Evolutionary conservation across 1,140 invertebrate species (phyloP).

Genomic region (Spodoptera litura): DNA sequence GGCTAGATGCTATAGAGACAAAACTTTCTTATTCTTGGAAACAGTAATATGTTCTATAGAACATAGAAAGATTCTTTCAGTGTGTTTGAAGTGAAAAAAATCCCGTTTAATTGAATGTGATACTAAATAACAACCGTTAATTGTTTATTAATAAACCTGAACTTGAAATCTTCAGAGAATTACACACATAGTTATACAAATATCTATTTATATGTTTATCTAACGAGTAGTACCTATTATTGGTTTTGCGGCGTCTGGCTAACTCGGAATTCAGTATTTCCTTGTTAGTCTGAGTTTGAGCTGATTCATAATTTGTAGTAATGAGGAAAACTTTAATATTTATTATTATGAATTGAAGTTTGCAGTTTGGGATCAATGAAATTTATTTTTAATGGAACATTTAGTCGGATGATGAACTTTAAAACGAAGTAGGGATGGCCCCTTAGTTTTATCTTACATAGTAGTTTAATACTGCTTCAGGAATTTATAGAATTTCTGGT

Average conservation of each 20-base stretch:
- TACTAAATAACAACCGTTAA: no score
- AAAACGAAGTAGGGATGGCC: background rate
- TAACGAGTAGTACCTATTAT: background rate
- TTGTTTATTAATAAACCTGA: no score
- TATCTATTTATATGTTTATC: no score
- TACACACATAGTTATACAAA: no score
- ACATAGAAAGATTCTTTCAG: no score
- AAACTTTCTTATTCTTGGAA: no score
- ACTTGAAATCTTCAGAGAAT: no score
- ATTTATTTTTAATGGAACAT: background rate
- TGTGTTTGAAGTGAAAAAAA: no score
- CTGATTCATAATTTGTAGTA: background rate
- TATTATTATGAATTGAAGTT: background rate
- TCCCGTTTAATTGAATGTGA: no score
- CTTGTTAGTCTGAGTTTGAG: background rate
- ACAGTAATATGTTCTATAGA: no score
- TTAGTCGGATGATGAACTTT: background rate
- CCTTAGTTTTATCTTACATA: background rate
- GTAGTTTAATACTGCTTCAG: background rate
- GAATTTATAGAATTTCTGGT: background rate
- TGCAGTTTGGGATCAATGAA: background rate
- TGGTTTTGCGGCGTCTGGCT: background rate
- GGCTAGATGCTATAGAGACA: no score
- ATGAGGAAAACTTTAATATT: background rate
- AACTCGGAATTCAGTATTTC: slow-evolving; percentile 9